phyloP scores from a whole-genome alignment of 1,140 invertebrate species.

The Cecropterus lyciades region DNA sequence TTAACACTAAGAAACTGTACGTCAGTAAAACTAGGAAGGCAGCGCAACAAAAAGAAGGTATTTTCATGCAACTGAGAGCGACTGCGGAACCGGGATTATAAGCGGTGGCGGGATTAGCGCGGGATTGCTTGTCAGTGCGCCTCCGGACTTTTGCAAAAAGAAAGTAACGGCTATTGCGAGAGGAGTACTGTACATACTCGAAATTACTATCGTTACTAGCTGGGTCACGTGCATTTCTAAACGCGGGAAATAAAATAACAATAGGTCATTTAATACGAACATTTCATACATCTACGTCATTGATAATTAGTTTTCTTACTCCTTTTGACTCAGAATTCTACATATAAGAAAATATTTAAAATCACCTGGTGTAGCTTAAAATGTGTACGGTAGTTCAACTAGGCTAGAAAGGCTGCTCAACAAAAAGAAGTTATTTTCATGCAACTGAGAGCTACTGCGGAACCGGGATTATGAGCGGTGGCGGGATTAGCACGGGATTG shows the following conservation, averaged over 20 bases:
- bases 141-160: conserved; percentile 4
- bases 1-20: not conserved
- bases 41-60: not conserved
- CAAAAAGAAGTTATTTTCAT: conserved; percentile 4
- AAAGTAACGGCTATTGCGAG: not conserved
- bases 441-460: conserved; percentile 3
- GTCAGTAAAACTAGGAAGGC: not conserved
- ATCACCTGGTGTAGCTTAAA: not conserved
- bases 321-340: no score
- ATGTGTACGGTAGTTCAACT: not conserved
- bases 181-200: not conserved
- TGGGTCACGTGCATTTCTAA: no score
- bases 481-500: conserved; percentile 3
- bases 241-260: no score
- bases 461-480: not conserved
- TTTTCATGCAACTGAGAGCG: conserved; percentile 4
- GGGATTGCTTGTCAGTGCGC: conserved; percentile 5
- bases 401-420: not conserved
- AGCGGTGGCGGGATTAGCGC: conserved; percentile 1
- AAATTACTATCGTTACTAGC: no score
- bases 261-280: no score
- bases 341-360: no score
- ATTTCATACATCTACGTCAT: no score
- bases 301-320: no score
- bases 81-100: not conserved